These are phyloP conservation scores for Pterocles burchelli DNA, from an alignment of 2,113 vertebrate genomes.

Conservation along the genomic window DNA sequence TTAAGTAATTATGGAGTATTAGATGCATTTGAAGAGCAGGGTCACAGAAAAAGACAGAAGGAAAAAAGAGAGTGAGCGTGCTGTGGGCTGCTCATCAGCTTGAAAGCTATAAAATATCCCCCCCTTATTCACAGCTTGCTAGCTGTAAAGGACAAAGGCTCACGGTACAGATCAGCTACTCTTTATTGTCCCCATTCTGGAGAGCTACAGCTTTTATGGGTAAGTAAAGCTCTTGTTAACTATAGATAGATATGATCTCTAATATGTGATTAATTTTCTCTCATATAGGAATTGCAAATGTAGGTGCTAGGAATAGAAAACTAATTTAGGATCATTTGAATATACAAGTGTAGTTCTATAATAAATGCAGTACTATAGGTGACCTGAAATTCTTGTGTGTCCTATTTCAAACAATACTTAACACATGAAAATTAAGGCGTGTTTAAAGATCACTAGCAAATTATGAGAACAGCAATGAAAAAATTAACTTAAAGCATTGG, in stretches of 20 bases:
- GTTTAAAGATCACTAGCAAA: not conserved
- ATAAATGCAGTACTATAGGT: not conserved
- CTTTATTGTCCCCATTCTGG: conserved; percentile 38
- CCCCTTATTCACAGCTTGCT: conserved; percentile 47
- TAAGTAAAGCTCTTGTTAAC: conserved; percentile 67
- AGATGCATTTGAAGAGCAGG: conserved; percentile 65
- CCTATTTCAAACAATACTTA: not conserved
- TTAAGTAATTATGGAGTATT: conserved; percentile 77
- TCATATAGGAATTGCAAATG: not conserved
- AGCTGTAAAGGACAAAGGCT: conserved; percentile 53
- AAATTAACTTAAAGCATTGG: not conserved
- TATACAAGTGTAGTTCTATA: not conserved
- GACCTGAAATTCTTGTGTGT: not conserved
- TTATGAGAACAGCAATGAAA: not conserved
- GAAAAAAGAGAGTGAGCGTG: not conserved
- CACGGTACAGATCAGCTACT: conserved; percentile 3
- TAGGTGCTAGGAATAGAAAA: not conserved
- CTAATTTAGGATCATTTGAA: not conserved
- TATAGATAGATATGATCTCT: conserved; percentile 26
- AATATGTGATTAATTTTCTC: not conserved
- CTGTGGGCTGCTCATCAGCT: conserved; percentile 30
- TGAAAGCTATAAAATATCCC: conserved; percentile 44
- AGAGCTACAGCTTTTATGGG: conserved; percentile 68
- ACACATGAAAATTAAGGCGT: not conserved
- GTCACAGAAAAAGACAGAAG: conserved; percentile 63